Percentiles rank a stretch among this genome's conserved stretches.
phyloP scores from a whole-genome alignment of 2,888 invertebrate genomes.

The Crepidodera aurea region DNA sequence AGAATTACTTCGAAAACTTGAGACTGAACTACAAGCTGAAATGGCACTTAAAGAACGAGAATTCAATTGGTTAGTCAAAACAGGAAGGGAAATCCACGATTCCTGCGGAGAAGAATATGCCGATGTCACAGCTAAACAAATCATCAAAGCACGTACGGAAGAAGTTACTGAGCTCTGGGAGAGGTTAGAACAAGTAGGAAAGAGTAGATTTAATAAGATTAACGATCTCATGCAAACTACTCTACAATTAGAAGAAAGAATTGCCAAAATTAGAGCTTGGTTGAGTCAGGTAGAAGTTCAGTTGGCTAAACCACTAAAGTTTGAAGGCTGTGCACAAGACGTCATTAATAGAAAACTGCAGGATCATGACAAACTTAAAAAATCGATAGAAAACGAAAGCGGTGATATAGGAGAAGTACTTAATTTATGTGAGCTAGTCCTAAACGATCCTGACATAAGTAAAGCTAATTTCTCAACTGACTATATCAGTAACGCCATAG shows the following conservation, averaged over 20 bases:
- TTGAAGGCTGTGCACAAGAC: conserved; percentile 72
- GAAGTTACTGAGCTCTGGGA: conserved; percentile 77
- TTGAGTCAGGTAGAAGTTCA: conserved; percentile 76
- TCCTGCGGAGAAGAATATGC: conserved; percentile 71
- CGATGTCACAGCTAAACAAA: conserved; percentile 66
- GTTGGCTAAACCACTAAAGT: conserved; percentile 71
- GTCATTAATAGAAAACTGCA: conserved; percentile 73
- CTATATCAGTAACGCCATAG: conserved; percentile 71
- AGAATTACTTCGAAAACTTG: conserved; percentile 74
- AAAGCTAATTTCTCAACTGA: conserved; percentile 77
- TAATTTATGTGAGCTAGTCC: conserved; percentile 79
- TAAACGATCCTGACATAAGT: conserved; percentile 77
- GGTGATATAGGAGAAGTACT: conserved; percentile 80
- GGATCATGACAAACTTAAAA: conserved; percentile 78
- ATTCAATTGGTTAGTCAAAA: conserved; percentile 77
- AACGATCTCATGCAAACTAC: conserved; percentile 77
- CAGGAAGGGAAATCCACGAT: conserved; percentile 72
- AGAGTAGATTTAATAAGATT: conserved; percentile 75
- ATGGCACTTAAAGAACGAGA: conserved; percentile 79
- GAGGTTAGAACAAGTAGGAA: conserved; percentile 74
- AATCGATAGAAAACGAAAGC: conserved; percentile 79
- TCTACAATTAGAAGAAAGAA: conserved; percentile 73
- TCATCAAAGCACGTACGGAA: conserved; percentile 66
- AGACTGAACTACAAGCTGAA: conserved; percentile 79
- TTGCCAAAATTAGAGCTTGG: conserved; percentile 77